These are phyloP conservation scores for Drosophila mimica DNA, from an alignment of 2,888 invertebrate species.

Conservation along the genomic window DNA sequence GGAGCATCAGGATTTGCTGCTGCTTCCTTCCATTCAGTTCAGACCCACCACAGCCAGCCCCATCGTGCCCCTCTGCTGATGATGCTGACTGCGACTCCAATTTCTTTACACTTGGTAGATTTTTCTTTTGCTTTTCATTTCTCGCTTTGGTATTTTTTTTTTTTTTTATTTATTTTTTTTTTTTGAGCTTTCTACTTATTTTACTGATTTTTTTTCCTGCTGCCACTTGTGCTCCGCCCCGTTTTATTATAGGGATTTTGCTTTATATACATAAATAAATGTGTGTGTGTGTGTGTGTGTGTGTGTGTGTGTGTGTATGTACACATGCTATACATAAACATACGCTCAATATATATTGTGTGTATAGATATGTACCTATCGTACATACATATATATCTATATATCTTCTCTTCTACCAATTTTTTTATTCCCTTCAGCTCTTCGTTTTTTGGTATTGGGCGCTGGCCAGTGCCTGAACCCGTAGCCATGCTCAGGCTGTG, in stretches of 20 bases:
- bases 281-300: conserved; percentile 5
- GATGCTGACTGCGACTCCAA: conserved; percentile 70
- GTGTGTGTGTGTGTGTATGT: conserved; percentile 18
- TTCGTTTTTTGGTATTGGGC: conserved; percentile 69
- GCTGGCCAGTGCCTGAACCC: conserved; percentile 63
- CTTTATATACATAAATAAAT: conserved; percentile 51
- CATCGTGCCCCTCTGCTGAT: conserved; percentile 2
- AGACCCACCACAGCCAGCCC: neutral
- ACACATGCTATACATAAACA: conserved; percentile 57
- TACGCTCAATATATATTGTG: conserved; percentile 64
- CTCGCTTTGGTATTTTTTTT: conserved; percentile 51
- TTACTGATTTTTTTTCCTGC: conserved; percentile 51
- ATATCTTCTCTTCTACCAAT: conserved; percentile 22
- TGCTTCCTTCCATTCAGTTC: conserved; percentile 53
- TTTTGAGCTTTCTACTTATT: conserved; percentile 51
- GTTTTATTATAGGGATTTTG: conserved; percentile 80
- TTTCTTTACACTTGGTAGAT: conserved; percentile 80
- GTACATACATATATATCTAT: conserved; percentile 14
- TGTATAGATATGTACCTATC: conserved; percentile 58
- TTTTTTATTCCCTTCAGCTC: conserved; percentile 30
- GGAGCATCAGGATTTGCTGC: conserved; percentile 78
- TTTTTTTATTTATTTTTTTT: conserved; percentile 27
- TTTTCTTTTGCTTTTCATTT: conserved; percentile 75
- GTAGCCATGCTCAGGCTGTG: neutral
- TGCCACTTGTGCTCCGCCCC: conserved; percentile 81